Conservation (phyloP, 2,113 vertebrate genomes). For the Aphyosemion australe region DNA sequence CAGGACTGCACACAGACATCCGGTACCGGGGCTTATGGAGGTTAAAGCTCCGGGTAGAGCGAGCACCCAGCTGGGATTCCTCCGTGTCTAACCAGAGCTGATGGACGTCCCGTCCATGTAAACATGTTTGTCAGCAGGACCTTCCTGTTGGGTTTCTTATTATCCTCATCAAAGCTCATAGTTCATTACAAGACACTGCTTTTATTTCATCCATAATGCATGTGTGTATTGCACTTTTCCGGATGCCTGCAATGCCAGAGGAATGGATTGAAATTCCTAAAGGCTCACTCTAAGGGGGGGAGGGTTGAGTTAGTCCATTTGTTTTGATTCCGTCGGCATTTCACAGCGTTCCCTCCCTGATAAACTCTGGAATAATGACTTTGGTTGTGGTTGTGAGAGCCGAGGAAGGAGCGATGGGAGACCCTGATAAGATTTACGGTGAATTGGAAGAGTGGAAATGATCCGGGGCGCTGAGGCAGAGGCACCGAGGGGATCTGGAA, state of each 20-base stretch:
- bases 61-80: constrained; percentile 10
- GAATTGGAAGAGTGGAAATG: constrained; percentile 30
- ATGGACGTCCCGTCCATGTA: too few species aligned
- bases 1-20: too few species aligned
- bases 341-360: constrained; percentile 28
- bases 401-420: constrained; percentile 32
- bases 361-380: constrained; percentile 54
- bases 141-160: constrained; percentile 43
- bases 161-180: constrained; percentile 77
- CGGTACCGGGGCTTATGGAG: too few species aligned
- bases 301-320: constrained; percentile 37
- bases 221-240: constrained; percentile 63
- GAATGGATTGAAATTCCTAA: constrained; percentile 20
- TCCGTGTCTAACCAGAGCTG: background rate
- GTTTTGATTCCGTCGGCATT: constrained; percentile 67
- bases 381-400: constrained; percentile 34
- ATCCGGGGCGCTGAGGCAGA: constrained; percentile 20
- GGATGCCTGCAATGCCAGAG: constrained; percentile 48
- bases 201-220: constrained; percentile 78
- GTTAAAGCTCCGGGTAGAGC: too few species aligned
- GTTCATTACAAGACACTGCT: constrained; percentile 70
- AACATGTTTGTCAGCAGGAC: constrained; percentile 34
- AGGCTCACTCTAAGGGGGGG: constrained; percentile 11
- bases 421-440: constrained; percentile 49
- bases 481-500: constrained; percentile 12